Evolutionary conservation across 2,113 vertebrate genomes (phyloP).

Genomic region (Axis porcinus): DNA sequence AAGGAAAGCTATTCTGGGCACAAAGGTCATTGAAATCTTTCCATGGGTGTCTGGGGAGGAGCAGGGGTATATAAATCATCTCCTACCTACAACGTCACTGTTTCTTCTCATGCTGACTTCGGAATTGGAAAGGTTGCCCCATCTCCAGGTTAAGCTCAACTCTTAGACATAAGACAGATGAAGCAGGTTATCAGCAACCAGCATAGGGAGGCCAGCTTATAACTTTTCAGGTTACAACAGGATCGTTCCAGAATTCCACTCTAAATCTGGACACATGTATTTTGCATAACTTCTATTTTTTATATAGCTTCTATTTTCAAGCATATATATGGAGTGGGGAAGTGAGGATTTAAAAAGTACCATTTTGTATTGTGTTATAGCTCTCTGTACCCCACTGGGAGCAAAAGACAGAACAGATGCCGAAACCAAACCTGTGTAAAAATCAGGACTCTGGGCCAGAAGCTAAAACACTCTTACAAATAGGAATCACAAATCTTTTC

Average conservation of each 20-base stretch:
- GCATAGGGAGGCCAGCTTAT: conserved; percentile 24
- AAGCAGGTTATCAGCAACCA: conserved; percentile 75
- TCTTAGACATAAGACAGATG: conserved; percentile 78
- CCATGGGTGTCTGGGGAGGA: conserved; percentile 3
- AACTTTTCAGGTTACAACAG: conserved; percentile 65
- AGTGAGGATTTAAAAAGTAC: background rate
- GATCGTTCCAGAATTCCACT: conserved; percentile 64
- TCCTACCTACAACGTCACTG: conserved; percentile 63
- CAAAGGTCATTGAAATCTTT: conserved; percentile 53
- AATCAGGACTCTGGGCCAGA: conserved; percentile 34
- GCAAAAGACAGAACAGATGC: background rate
- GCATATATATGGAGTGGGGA: background rate
- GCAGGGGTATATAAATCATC: conserved; percentile 43
- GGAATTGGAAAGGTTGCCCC: conserved; percentile 61
- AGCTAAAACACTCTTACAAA: conserved; percentile 14
- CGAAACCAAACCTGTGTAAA: conserved; percentile 24
- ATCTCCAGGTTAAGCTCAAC: conserved; percentile 28
- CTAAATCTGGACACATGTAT: conserved; percentile 51
- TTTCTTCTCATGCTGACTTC: conserved; percentile 77
- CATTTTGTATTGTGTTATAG: background rate
- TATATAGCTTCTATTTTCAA: conserved; percentile 29
- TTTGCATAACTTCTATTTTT: conserved; percentile 31
- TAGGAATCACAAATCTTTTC: conserved; percentile 9
- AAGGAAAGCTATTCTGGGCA: background rate
- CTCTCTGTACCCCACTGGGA: background rate